phyloP scores from a whole-genome alignment of 2,113 vertebrate genomes.

The Hippocampus barbouri region DNA sequence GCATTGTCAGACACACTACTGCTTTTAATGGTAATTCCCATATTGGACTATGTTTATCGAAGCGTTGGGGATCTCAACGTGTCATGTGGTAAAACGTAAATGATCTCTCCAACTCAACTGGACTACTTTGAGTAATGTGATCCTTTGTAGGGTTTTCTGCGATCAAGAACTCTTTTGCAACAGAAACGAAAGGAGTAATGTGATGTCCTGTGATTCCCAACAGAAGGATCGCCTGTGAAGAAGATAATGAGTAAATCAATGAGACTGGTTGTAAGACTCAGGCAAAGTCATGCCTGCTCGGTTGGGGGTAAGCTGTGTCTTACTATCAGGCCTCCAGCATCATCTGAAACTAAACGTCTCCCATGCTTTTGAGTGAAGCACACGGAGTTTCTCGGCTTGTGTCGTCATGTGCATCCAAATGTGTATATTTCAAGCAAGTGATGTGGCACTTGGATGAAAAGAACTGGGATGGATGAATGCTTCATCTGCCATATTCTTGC shows the following conservation, averaged over 20 bases:
- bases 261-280: conserved; percentile 87
- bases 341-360: conserved; percentile 28
- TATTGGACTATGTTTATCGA: not conserved
- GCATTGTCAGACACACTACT: not conserved
- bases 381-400: conserved; percentile 14
- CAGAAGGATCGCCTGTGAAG: conserved; percentile 78
- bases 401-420: conserved; percentile 25
- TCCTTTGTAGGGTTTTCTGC: not conserved
- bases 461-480: conserved; percentile 1
- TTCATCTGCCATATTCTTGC: conserved; percentile 21
- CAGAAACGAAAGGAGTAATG: conserved; percentile 26
- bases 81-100: not conserved
- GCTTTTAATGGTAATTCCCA: not conserved
- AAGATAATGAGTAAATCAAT: conserved; percentile 94
- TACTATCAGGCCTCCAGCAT: conserved; percentile 73
- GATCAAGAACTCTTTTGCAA: conserved; percentile 19
- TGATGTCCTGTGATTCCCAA: conserved; percentile 65
- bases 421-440: conserved; percentile 10
- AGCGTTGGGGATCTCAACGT: not conserved
- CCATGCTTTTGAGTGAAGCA: conserved; percentile 3
- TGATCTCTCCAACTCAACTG: conserved; percentile 1
- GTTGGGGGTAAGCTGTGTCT: conserved; percentile 87
- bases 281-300: conserved; percentile 87
- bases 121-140: not conserved
- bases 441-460: conserved; percentile 11